phyloP scores from a whole-genome alignment of 2,888 invertebrate genomes.

The Sceliomorpha sp. region DNA sequence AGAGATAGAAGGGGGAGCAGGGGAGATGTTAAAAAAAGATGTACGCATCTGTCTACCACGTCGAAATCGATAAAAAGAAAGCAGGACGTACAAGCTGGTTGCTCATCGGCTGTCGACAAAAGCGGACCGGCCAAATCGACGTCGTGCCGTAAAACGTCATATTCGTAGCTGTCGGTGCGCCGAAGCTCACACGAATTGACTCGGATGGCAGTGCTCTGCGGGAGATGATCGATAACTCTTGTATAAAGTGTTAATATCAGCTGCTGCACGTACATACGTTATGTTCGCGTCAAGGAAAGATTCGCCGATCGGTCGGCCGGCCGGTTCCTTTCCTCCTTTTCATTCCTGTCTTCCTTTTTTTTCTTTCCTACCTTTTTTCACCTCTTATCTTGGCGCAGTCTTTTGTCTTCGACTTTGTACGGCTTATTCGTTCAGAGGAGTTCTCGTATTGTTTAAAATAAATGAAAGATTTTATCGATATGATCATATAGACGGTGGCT shows the following conservation, averaged over 20 bases:
- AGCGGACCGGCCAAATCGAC: conserved; percentile 16
- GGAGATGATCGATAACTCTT: conserved; percentile 51
- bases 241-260: conserved; percentile 49
- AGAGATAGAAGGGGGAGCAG: not conserved
- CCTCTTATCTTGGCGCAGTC: not conserved
- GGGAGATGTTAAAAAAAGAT: too few relatives aligned
- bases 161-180: conserved; percentile 35
- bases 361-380: not conserved
- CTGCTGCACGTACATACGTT: conserved; percentile 37
- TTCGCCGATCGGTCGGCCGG: conserved; percentile 21
- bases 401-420: not conserved
- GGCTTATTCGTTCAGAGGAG: too few relatives aligned
- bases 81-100: conserved; percentile 9
- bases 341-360: conserved; percentile 2
- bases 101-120: conserved; percentile 21
- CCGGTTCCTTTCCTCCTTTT: conserved; percentile 6
- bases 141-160: conserved; percentile 26
- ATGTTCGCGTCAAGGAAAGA: conserved; percentile 27
- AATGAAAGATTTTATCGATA: not conserved
- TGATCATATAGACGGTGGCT: too few relatives aligned
- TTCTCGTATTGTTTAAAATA: too few relatives aligned
- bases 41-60: conserved; percentile 2
- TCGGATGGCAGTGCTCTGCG: conserved; percentile 33
- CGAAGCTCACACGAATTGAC: conserved; percentile 37
- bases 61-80: conserved; percentile 4